Evolutionary conservation across 2,113 vertebrate genomes (phyloP).

Genomic region (Platycercus adscitus): DNA sequence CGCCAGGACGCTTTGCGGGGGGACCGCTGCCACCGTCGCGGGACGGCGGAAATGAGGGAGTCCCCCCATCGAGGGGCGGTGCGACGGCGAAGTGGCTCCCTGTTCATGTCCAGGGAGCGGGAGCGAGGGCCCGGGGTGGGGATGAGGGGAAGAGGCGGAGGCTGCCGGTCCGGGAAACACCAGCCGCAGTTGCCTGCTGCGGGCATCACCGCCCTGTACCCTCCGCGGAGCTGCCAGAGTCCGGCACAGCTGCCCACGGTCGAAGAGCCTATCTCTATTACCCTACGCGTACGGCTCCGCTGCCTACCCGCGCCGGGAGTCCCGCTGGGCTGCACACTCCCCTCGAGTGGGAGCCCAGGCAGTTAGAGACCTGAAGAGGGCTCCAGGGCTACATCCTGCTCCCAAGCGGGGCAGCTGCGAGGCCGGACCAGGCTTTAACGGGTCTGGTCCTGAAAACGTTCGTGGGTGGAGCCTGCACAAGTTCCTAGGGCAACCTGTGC

Average conservation of each 20-base stretch:
- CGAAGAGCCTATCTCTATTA: background rate
- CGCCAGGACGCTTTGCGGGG: background rate
- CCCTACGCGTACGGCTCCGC: background rate
- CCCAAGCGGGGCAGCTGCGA: background rate
- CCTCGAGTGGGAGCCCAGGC: background rate
- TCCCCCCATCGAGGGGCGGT: background rate
- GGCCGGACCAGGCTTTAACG: background rate
- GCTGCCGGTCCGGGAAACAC: background rate
- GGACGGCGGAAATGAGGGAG: background rate
- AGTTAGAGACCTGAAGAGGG: too few relatives aligned
- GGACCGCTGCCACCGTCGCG: background rate
- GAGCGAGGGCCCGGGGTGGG: too few relatives aligned
- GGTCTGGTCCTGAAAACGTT: background rate
- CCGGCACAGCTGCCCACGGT: background rate
- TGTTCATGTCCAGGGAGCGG: background rate
- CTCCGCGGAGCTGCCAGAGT: background rate
- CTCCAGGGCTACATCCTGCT: background rate
- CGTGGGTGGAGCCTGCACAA: background rate
- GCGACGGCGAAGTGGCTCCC: fast-evolving
- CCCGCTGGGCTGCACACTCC: background rate
- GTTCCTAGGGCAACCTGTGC: background rate
- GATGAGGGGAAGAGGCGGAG: background rate
- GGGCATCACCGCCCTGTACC: background rate
- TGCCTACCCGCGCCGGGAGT: background rate
- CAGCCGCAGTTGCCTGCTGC: background rate